A percentile compares a stretch with the other conserved stretches of the same genome.
phyloP scores from a whole-genome alignment of 2,797 vertebrate species.

The Uromys caudimaculatus region DNA sequence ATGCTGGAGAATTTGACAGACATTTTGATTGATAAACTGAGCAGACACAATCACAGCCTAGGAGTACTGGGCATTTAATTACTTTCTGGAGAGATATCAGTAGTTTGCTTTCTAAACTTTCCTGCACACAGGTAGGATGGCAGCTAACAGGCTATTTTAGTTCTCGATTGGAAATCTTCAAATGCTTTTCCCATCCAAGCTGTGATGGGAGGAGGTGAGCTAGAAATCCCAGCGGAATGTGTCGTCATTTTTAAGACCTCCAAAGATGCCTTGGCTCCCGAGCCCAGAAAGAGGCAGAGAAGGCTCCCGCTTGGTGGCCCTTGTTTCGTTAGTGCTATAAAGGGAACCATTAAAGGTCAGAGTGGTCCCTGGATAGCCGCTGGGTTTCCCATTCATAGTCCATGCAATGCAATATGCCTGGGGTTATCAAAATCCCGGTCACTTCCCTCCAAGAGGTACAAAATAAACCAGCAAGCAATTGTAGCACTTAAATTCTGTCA shows the following conservation, averaged over 20 bases:
- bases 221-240: not conserved
- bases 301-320: slow-evolving; percentile 87
- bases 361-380: slow-evolving; percentile 85
- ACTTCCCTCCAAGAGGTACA: slow-evolving; percentile 79
- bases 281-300: slow-evolving; percentile 48
- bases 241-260: slow-evolving; percentile 64
- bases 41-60: not conserved
- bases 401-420: slow-evolving; percentile 86
- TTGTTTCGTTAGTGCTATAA: slow-evolving; percentile 83
- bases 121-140: rapidly evolving
- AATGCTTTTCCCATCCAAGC: not conserved
- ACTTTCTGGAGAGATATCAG: not conserved
- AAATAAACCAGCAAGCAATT: slow-evolving; percentile 74
- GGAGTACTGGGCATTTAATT: not conserved
- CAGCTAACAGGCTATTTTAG: not conserved
- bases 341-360: slow-evolving; percentile 84
- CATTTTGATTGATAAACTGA: not conserved
- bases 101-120: not conserved
- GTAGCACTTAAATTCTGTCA: not conserved
- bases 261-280: slow-evolving; percentile 62
- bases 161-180: not conserved
- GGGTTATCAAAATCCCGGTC: slow-evolving; percentile 87
- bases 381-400: slow-evolving; percentile 82
- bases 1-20: not conserved
- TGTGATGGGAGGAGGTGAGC: slow-evolving; percentile 25